Conservation (phyloP, 2,113 vertebrate species). For the Lichenostomus cassidix region DNA sequence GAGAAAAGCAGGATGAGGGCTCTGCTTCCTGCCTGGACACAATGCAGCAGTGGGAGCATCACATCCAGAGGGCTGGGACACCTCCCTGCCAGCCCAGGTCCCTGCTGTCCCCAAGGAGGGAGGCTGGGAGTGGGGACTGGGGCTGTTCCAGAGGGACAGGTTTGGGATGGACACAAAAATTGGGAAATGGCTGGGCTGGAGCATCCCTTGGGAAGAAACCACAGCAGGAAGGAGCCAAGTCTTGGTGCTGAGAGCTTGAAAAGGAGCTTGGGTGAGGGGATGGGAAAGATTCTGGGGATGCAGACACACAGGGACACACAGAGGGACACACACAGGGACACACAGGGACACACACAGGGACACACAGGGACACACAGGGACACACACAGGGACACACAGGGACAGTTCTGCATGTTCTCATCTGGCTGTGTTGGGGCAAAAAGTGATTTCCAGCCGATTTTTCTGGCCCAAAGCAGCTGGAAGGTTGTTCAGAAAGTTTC, state of each 20-base stretch:
- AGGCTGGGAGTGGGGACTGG: background rate
- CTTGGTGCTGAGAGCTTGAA: background rate
- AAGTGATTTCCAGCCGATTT: background rate
- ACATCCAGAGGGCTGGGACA: background rate
- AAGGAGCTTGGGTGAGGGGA: background rate
- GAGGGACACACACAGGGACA: background rate
- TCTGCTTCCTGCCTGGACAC: background rate
- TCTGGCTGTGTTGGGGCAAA: background rate
- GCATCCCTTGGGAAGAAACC: background rate
- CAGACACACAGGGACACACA: background rate
- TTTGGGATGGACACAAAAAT: background rate
- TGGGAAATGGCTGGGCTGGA: background rate
- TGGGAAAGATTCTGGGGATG: background rate
- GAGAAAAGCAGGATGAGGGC: background rate
- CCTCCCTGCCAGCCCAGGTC: background rate
- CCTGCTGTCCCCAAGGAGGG: background rate
- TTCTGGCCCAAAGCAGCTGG: background rate
- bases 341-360: background rate
- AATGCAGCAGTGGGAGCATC: background rate
- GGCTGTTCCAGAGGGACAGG: background rate
- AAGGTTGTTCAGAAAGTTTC: background rate
- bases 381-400: too few species aligned
- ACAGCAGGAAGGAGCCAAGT: background rate
- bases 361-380: accelerated
- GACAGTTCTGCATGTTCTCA: accelerated